Base-by-base conservation (phyloP, 2,797 vertebrate genomes). In the Taenioides sp. region DNA sequence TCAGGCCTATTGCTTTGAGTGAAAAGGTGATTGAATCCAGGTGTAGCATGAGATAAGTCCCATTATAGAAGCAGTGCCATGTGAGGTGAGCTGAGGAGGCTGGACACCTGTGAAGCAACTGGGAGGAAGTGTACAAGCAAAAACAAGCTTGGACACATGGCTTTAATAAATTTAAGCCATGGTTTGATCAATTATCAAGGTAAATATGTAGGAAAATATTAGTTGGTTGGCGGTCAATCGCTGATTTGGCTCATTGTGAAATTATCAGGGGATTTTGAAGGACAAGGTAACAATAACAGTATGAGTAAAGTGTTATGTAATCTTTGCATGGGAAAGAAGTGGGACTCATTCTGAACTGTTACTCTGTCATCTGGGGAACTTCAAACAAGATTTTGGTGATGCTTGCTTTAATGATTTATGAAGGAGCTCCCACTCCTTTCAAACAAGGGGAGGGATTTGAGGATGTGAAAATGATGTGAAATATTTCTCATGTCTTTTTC, bases 91-190 rank as follows among this genome's bases (percentile, higher is more conserved):
- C n/a, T 81, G 76, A 80, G 78, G 75, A 78, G 71, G 81, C 74
- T 80, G 59, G 75, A 82, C 87, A 89, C 85, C 84, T 90, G 85
- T 79, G 76, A 64, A 84, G 79, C 86, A 91, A 89, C 85, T 82
- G 79, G 62, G 80, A 84, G 89, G 14, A 47, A 84, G 84, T 81
- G 84, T 86, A 83, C 75, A 77, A 87, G 73, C 62, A 66, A 76
- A 85, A 72, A 76, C 3, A 27, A 78, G 81, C 87, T 89, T 85
- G 87, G 81, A 76, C 72, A 18, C 75, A 87, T 81, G 79, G 80
- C 84, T 90, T 87, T 79, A 85, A 87, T 86, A 57, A 88, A 81
- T 80, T 78, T 49, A 73, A 72, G 79, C 66, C 63, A 62, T 59
- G 79, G 71, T 84, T 84, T 84, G 74, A 74, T 73, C 67, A 78